Evolutionary conservation across 2,888 invertebrate species (phyloP).

Genomic region (Bombylius discolor): DNA sequence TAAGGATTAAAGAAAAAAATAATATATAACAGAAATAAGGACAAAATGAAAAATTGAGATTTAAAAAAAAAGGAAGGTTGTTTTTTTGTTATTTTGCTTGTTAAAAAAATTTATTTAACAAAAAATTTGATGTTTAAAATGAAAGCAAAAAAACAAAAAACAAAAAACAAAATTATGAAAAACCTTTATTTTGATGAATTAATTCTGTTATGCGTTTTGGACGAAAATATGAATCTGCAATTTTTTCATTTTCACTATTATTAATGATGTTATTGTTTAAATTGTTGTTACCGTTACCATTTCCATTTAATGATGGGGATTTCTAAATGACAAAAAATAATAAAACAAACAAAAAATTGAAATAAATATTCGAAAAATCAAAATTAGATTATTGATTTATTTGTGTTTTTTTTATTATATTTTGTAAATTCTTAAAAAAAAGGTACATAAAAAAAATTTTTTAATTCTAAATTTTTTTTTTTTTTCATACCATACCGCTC

Average conservation of each 20-base stretch:
- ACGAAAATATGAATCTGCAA: constrained; percentile 61
- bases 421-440: too few species aligned
- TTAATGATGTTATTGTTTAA: neutral
- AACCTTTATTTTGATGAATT: constrained; percentile 41
- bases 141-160: too few species aligned
- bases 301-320: neutral
- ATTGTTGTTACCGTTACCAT: too few species aligned
- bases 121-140: too few species aligned
- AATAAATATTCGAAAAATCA: neutral
- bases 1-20: neutral
- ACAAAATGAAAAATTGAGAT: too few species aligned
- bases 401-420: too few species aligned
- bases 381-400: too few species aligned
- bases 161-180: neutral
- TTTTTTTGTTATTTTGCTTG: too few species aligned
- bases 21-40: too few species aligned
- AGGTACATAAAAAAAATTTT: constrained; percentile 9
- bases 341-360: neutral
- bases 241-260: constrained; percentile 30
- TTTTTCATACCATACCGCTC: neutral
- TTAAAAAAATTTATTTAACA: too few species aligned
- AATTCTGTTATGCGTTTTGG: constrained; percentile 48
- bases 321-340: neutral
- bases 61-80: too few species aligned
- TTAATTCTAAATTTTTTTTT: constrained; percentile 13